phyloP scores from a whole-genome alignment of 1,140 invertebrate genomes.

The Drosophila albomicans region DNA sequence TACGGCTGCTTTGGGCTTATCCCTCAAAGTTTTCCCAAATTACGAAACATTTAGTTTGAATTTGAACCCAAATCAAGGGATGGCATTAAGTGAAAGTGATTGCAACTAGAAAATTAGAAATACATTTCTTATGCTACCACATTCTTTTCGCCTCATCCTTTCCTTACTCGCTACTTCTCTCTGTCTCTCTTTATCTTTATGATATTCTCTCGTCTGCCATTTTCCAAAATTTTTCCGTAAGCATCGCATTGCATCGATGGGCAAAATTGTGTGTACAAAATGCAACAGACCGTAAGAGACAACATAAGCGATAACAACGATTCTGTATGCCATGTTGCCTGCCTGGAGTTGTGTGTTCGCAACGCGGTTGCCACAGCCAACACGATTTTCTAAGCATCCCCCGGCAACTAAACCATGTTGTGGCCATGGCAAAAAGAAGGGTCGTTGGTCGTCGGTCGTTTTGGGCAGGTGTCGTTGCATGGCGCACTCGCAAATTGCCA shows the following conservation, averaged over 20 bases:
- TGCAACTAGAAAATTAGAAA: conserved; percentile 47
- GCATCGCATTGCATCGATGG: conserved; percentile 24
- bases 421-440: conserved; percentile 46
- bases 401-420: conserved; percentile 9
- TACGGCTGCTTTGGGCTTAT: conserved; percentile 45
- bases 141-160: background rate
- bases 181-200: background rate
- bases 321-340: conserved; percentile 36
- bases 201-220: background rate
- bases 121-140: conserved; percentile 31
- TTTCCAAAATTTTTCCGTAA: conserved; percentile 1
- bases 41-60: conserved; percentile 72
- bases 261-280: conserved; percentile 56
- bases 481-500: conserved; percentile 62
- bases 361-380: conserved; percentile 40
- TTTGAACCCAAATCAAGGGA: conserved; percentile 62
- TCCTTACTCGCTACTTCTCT: background rate
- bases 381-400: conserved; percentile 59
- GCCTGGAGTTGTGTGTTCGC: conserved; percentile 52
- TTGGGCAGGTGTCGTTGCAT: conserved; percentile 68
- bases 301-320: conserved; percentile 82
- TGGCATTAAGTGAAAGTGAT: conserved; percentile 67
- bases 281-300: conserved; percentile 84
- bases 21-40: conserved; percentile 63
- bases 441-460: background rate